Percentiles rank a stretch among this genome's conserved stretches.
Evolutionary conservation across 2,888 invertebrate species (phyloP).

Genomic region (Phyto melanocephala): DNA sequence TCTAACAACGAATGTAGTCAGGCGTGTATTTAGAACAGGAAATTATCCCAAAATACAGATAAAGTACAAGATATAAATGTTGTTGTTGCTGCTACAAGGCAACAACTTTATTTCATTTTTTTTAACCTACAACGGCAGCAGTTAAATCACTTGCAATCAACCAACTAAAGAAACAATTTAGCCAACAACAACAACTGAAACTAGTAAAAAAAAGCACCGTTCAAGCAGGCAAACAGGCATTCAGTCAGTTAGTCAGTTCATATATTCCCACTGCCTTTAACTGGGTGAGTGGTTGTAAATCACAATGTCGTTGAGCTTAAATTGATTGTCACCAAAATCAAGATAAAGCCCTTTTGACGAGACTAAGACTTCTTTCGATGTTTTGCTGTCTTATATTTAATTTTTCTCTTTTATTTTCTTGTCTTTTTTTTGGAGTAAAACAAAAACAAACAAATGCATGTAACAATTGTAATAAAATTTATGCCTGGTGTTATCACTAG

Average conservation of each 20-base stretch:
- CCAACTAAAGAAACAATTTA: constrained; percentile 34
- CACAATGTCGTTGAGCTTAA: constrained; percentile 65
- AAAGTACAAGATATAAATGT: neutral
- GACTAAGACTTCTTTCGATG: constrained; percentile 36
- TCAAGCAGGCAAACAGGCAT: neutral
- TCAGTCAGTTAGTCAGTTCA: constrained; percentile 28
- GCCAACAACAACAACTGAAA: constrained; percentile 7
- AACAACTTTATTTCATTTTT: constrained; percentile 21
- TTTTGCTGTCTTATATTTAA: constrained; percentile 5
- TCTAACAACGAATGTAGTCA: constrained; percentile 30
- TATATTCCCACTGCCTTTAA: constrained; percentile 5
- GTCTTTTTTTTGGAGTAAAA: constrained; percentile 6
- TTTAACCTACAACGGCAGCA: constrained; percentile 17
- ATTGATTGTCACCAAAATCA: constrained; percentile 66
- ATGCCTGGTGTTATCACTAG: constrained; percentile 57
- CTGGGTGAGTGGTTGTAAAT: constrained; percentile 53
- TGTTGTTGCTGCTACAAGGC: neutral
- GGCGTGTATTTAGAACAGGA: constrained; percentile 42
- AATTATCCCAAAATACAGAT: constrained; percentile 33
- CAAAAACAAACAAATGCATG: constrained; percentile 10
- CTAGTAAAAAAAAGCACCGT: neutral
- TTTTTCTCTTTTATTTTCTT: constrained; percentile 1
- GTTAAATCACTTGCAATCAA: constrained; percentile 29
- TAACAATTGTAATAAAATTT: constrained; percentile 60
- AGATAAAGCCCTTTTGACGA: constrained; percentile 65